These are phyloP conservation scores for Ceyx cyanopectus DNA, from an alignment of 2,113 vertebrate species.

Conservation along the genomic window DNA sequence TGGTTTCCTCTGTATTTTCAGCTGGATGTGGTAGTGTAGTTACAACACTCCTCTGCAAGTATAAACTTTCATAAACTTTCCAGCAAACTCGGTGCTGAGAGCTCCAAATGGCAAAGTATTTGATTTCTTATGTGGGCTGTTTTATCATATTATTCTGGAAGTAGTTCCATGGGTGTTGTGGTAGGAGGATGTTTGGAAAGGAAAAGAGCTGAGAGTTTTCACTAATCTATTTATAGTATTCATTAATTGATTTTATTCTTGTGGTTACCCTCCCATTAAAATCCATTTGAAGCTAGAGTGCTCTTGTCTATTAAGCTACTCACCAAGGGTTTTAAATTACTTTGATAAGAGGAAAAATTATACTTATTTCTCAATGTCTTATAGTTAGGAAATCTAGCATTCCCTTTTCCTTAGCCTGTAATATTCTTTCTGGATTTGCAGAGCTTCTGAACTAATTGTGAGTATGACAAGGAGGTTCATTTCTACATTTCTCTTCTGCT, in stretches of 20 bases:
- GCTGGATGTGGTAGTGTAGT: neutral
- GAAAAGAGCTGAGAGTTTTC: conserved; percentile 38
- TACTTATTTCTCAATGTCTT: neutral
- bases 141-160: conserved; percentile 48
- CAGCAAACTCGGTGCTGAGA: neutral
- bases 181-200: conserved; percentile 41
- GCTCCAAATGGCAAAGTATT: neutral
- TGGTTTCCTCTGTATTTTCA: neutral
- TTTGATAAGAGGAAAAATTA: conserved; percentile 43
- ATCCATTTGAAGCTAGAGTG: conserved; percentile 67
- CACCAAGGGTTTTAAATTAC: conserved; percentile 61
- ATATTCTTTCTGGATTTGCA: neutral
- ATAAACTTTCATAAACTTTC: neutral
- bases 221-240: conserved; percentile 57
- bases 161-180: conserved; percentile 46
- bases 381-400: neutral
- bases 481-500: too few relatives aligned
- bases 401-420: neutral
- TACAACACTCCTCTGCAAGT: neutral
- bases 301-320: conserved; percentile 57
- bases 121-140: conserved; percentile 31
- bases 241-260: conserved; percentile 74
- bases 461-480: neutral
- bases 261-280: conserved; percentile 65
- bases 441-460: neutral